Percentiles rank a stretch among this genome's conserved stretches.
Evolutionary conservation across 2,113 vertebrate species (phyloP).

Genomic region (Cinclus mexicanus): DNA sequence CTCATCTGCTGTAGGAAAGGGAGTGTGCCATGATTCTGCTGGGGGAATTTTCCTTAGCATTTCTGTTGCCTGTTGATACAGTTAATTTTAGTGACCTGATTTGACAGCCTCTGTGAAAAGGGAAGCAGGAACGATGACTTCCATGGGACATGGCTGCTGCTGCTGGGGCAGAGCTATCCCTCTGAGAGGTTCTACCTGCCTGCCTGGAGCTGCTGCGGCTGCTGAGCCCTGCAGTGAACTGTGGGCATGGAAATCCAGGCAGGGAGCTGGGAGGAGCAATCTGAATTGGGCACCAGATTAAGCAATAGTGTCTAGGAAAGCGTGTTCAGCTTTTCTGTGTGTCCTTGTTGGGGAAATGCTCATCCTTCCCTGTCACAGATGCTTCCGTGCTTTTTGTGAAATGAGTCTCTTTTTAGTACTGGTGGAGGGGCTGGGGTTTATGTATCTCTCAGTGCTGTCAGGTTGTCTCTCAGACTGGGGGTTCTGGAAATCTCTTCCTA

Average conservation of each 20-base stretch:
- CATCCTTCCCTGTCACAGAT: neutral
- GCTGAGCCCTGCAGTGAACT: neutral
- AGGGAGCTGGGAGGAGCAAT: neutral
- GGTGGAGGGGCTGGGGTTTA: neutral
- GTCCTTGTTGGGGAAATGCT: neutral
- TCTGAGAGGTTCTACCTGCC: neutral
- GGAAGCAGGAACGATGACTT: neutral
- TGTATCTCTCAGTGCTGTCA: neutral
- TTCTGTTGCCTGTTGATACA: neutral
- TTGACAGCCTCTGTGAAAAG: neutral
- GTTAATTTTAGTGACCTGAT: neutral
- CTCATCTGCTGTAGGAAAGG: neutral
- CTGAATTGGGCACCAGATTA: neutral
- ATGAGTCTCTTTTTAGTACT: neutral
- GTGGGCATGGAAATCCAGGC: neutral
- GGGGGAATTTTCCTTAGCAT: neutral
- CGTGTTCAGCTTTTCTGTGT: neutral
- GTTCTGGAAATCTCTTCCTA: neutral
- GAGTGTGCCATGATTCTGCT: neutral
- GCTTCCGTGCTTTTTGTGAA: neutral
- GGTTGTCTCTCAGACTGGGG: neutral
- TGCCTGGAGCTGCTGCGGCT: neutral
- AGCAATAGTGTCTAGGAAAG: neutral
- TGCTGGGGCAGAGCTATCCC: neutral
- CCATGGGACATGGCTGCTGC: neutral